Evolutionary conservation across 2,797 vertebrate species (phyloP).

Genomic region (Zenarchopterus dispar): DNA sequence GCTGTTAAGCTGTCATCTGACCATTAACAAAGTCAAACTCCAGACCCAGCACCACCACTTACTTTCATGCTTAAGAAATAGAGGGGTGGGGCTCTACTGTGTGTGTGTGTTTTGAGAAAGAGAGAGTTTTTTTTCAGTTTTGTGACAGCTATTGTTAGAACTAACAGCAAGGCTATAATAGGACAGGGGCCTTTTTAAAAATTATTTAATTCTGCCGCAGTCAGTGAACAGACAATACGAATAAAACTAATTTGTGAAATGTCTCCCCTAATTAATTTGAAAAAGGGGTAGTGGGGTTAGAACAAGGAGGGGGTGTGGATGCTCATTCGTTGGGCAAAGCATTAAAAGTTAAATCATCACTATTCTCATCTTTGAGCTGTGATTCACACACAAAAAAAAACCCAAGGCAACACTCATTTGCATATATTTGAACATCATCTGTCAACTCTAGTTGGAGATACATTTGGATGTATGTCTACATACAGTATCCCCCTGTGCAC

Average conservation of each 20-base stretch:
- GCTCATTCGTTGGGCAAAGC: constrained; percentile 45
- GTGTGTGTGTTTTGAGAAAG: neutral
- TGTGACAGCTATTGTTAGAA: constrained; percentile 78
- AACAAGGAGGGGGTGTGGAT: constrained; percentile 2
- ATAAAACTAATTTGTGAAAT: constrained; percentile 76
- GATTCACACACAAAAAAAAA: constrained; percentile 56
- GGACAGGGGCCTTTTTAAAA: constrained; percentile 55
- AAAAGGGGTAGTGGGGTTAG: neutral
- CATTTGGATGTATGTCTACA: constrained; percentile 57
- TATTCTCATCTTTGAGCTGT: constrained; percentile 47
- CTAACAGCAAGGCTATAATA: constrained; percentile 68
- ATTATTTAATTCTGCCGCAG: constrained; percentile 62
- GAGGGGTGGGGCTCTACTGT: constrained; percentile 49
- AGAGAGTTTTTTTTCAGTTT: constrained; percentile 30
- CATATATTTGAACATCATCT: constrained; percentile 62
- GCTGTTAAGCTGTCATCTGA: constrained; percentile 83
- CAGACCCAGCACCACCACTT: constrained; percentile 65
- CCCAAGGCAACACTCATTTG: constrained; percentile 53
- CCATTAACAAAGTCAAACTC: constrained; percentile 82
- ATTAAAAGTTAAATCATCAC: constrained; percentile 75
- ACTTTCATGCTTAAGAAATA: constrained; percentile 67
- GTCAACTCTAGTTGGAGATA: constrained; percentile 59
- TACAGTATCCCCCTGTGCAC: constrained; percentile 1
- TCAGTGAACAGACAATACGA: constrained; percentile 70
- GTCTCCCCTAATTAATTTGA: constrained; percentile 81